Percentiles rank a stretch among this genome's conserved stretches.
These are phyloP conservation scores for Brachionus koreanus DNA, from an alignment of 1,140 invertebrate genomes.

Conservation along the genomic window DNA sequence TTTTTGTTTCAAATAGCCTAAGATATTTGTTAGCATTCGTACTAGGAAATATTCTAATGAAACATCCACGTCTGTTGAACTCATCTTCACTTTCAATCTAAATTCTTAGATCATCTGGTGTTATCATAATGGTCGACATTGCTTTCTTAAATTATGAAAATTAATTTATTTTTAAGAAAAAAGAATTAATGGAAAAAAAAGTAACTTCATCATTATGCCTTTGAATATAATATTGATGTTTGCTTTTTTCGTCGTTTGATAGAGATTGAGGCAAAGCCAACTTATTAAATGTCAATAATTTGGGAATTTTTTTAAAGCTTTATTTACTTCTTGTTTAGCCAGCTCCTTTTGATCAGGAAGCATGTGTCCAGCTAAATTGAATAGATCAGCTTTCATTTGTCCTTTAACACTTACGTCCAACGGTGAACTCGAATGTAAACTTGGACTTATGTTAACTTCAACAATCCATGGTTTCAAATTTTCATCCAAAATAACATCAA, in stretches of 20 bases:
- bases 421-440: slow-evolving; percentile 59
- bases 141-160: too few relatives aligned
- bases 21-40: slow-evolving; percentile 67
- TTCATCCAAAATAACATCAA: slow-evolving; percentile 87
- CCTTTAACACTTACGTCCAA: slow-evolving; percentile 58
- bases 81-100: slow-evolving; percentile 58
- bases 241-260: slow-evolving; percentile 54
- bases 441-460: slow-evolving; percentile 65
- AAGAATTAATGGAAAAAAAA: neutral
- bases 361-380: slow-evolving; percentile 56
- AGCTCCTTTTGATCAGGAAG: slow-evolving; percentile 56
- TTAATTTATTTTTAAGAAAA: too few relatives aligned
- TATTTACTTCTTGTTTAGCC: slow-evolving; percentile 14
- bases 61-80: slow-evolving; percentile 54
- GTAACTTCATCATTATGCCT: slow-evolving; percentile 55
- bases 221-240: slow-evolving; percentile 57
- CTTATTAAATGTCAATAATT: slow-evolving; percentile 46
- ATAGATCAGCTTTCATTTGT: slow-evolving; percentile 56
- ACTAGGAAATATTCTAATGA: slow-evolving; percentile 56
- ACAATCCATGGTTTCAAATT: slow-evolving; percentile 88
- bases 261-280: slow-evolving; percentile 49
- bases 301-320: slow-evolving; percentile 30
- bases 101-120: slow-evolving; percentile 50
- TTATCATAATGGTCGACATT: too few relatives aligned
- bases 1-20: slow-evolving; percentile 72